These are phyloP conservation scores for Andinoacara biseriatus DNA, from an alignment of 2,113 vertebrate genomes.

Conservation along the genomic window DNA sequence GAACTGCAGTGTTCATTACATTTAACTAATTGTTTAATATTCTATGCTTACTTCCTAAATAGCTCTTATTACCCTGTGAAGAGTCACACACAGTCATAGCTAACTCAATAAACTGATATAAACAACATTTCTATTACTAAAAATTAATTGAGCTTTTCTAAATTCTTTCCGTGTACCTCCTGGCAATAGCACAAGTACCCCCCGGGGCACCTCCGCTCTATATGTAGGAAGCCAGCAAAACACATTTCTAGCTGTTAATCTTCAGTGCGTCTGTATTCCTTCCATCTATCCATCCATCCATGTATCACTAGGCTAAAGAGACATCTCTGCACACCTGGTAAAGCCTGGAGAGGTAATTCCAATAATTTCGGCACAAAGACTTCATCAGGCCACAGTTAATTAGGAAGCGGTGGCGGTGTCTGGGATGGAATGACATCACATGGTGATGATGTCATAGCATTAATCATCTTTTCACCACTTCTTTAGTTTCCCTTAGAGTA, in stretches of 20 bases:
- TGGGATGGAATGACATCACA: conserved; percentile 35
- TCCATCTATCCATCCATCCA: neutral
- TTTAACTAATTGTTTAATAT: neutral
- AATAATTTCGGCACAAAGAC: conserved; percentile 53
- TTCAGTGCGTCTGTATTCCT: neutral
- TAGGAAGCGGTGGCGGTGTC: neutral
- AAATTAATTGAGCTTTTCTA: conserved; percentile 11
- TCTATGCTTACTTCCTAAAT: neutral
- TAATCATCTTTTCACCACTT: conserved; percentile 41
- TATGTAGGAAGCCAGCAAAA: conserved; percentile 31
- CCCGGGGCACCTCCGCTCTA: neutral
- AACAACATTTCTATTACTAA: neutral
- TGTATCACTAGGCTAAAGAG: conserved; percentile 36
- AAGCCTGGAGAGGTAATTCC: conserved; percentile 46
- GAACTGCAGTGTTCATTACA: accelerated
- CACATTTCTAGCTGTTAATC: conserved; percentile 33
- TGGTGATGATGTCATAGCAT: conserved; percentile 40
- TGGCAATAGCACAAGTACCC: conserved; percentile 7
- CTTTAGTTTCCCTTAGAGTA: conserved; percentile 25
- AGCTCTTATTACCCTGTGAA: neutral
- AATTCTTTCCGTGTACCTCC: conserved; percentile 9
- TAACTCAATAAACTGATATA: neutral
- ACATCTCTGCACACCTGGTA: conserved; percentile 53
- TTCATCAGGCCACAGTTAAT: conserved; percentile 22
- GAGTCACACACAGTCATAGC: neutral